phyloP scores from a whole-genome alignment of 2,113 vertebrate genomes.

The Orthonyx spaldingii region DNA sequence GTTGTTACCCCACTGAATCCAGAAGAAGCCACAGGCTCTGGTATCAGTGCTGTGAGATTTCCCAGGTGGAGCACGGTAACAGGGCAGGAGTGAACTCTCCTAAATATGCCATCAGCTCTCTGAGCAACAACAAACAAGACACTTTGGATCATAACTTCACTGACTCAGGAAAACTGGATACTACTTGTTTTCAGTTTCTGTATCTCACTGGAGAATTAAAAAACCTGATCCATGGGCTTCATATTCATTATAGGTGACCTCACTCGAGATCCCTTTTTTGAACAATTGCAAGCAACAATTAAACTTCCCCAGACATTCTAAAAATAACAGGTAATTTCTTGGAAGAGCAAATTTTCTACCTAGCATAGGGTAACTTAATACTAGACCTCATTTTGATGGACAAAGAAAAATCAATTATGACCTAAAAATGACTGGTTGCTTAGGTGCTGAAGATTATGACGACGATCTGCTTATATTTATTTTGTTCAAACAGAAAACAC shows the following conservation, averaged over 20 bases:
- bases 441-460: background rate
- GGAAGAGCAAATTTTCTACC: background rate
- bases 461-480: background rate
- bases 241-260: background rate
- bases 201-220: background rate
- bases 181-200: background rate
- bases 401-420: background rate
- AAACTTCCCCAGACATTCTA: background rate
- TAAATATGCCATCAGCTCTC: background rate
- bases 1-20: background rate
- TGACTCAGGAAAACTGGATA: background rate
- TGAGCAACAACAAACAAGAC: background rate
- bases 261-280: background rate
- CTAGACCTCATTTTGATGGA: background rate
- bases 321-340: background rate
- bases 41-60: background rate
- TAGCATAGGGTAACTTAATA: background rate
- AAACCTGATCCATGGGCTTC: background rate
- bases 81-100: background rate
- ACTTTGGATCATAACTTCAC: background rate
- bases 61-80: background rate
- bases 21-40: background rate
- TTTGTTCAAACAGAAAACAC: background rate
- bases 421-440: background rate
- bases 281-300: background rate